Evolutionary conservation across 2,888 invertebrate species (phyloP).

Genomic region (Eilema caniola): DNA sequence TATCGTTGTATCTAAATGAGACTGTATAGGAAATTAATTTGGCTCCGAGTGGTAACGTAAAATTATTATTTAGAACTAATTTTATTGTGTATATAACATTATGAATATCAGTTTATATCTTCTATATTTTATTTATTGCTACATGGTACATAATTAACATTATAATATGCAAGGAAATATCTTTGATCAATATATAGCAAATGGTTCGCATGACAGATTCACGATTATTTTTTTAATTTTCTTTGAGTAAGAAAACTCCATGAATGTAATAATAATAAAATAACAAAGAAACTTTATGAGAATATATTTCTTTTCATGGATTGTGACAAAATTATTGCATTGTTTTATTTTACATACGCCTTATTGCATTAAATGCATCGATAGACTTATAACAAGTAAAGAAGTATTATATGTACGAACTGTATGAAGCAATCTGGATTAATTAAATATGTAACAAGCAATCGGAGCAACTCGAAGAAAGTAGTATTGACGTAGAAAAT

Average conservation of each 20-base stretch:
- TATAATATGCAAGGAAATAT: too few relatives aligned
- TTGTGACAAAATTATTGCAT: neutral
- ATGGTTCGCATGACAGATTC: neutral
- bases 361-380: neutral
- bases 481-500: too few relatives aligned
- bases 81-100: neutral
- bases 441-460: neutral
- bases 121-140: neutral
- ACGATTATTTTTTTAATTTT: constrained; percentile 5
- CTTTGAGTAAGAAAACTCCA: neutral
- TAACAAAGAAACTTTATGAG: constrained; percentile 11
- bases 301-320: neutral
- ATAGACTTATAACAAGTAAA: neutral
- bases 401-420: neutral
- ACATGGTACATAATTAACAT: too few relatives aligned
- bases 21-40: constrained; percentile 29
- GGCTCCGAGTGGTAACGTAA: constrained; percentile 18
- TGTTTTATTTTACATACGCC: constrained; percentile 1
- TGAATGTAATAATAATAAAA: constrained; percentile 9
- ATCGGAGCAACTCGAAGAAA: neutral
- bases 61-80: constrained; percentile 21
- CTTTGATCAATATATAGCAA: neutral
- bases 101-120: neutral
- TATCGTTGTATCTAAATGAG: constrained; percentile 48
- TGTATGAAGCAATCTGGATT: neutral